Conservation (phyloP, 2,797 vertebrate genomes). For the Gymnocypris eckloni region DNA sequence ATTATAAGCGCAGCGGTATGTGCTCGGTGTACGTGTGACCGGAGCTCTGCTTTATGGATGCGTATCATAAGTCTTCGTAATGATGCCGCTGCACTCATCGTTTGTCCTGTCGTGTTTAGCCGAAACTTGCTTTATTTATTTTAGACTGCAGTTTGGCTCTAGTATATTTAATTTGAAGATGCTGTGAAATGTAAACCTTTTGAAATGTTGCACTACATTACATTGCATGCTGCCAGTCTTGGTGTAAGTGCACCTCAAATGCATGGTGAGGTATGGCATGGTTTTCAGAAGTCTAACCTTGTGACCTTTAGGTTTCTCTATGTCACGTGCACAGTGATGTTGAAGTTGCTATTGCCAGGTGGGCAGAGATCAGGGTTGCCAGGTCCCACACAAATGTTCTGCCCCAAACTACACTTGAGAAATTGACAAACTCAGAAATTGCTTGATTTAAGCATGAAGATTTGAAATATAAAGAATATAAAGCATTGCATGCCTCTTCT, state of each 20-base stretch:
- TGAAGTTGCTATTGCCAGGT: constrained; percentile 32
- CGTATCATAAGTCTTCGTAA: constrained; percentile 47
- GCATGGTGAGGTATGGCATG: not conserved
- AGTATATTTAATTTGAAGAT: constrained; percentile 21
- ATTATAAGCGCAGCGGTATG: constrained; percentile 8
- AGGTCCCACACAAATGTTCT: not conserved
- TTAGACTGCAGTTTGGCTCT: constrained; percentile 36
- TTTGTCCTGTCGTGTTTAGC: constrained; percentile 47
- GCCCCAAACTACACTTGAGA: not conserved
- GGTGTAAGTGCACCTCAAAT: not conserved
- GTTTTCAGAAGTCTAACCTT: not conserved
- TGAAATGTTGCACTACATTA: not conserved
- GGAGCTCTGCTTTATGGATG: constrained; percentile 58
- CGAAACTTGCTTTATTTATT: constrained; percentile 38
- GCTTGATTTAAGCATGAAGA: not conserved
- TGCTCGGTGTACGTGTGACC: constrained; percentile 57
- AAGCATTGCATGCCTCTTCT: not conserved
- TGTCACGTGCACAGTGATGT: constrained; percentile 22
- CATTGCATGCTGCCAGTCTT: constrained; percentile 2
- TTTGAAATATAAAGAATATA: not conserved
- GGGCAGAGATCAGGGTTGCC: not conserved
- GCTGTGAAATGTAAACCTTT: constrained; percentile 37
- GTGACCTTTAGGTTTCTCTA: constrained; percentile 17
- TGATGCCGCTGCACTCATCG: constrained; percentile 34
- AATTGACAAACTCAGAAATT: not conserved